phyloP scores from a whole-genome alignment of 2,888 invertebrate genomes.

The Sicus ferrugineus region DNA sequence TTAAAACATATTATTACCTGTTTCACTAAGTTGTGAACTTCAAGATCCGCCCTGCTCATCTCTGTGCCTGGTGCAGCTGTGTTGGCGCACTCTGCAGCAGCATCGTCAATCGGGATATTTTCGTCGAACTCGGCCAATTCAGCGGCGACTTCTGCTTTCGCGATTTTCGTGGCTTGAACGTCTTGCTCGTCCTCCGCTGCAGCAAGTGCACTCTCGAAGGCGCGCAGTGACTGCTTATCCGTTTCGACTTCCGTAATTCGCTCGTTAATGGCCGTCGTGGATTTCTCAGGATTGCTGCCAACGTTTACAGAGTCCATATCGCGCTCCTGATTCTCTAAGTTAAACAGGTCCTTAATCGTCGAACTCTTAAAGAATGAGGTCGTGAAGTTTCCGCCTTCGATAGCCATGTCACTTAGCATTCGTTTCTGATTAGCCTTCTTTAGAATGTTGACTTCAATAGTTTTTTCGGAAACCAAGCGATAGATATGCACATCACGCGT shows the following conservation, averaged over 20 bases:
- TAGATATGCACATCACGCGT: slow-evolving; percentile 99
- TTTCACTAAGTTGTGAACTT: slow-evolving; percentile 75
- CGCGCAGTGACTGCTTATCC: slow-evolving; percentile 71
- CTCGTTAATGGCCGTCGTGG: slow-evolving; percentile 58
- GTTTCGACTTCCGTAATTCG: slow-evolving; percentile 53
- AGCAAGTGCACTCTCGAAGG: slow-evolving; percentile 83
- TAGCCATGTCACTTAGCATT: slow-evolving; percentile 93
- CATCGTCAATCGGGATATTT: slow-evolving; percentile 84
- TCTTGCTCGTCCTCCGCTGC: slow-evolving; percentile 96
- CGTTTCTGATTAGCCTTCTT: slow-evolving; percentile 99
- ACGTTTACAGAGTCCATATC: slow-evolving; percentile 69
- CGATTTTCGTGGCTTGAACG: slow-evolving; percentile 87
- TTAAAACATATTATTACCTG: too few relatives aligned
- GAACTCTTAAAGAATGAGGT: slow-evolving; percentile 93
- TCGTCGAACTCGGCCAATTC: slow-evolving; percentile 97
- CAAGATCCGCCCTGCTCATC: slow-evolving; percentile 76
- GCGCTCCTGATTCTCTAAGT: slow-evolving; percentile 69
- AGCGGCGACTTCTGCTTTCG: slow-evolving; percentile 87
- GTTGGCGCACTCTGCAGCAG: slow-evolving; percentile 58
- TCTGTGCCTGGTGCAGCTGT: slow-evolving; percentile 65
- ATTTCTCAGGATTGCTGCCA: slow-evolving; percentile 62
- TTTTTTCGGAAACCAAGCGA: slow-evolving; percentile 94
- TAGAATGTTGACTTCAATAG: slow-evolving; percentile 98
- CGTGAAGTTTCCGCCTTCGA: slow-evolving; percentile 98
- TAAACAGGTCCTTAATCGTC: slow-evolving; percentile 93